Percentiles rank a stretch among this genome's conserved stretches.
Conservation (phyloP, 2,113 vertebrate genomes). For the Melanerpes formicivorus region DNA sequence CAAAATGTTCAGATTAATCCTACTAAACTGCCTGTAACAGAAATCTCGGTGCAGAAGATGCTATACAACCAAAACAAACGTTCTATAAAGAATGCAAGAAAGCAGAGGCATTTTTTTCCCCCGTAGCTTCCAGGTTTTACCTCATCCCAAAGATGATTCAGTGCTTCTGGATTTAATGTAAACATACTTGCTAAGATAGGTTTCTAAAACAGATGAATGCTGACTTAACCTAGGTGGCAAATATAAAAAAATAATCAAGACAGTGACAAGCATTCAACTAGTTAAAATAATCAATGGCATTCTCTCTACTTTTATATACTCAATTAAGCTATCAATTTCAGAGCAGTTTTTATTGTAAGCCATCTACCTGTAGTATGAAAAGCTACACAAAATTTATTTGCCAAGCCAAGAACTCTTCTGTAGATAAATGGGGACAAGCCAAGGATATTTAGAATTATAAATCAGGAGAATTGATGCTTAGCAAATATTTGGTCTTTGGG, state of each 20-base stretch:
- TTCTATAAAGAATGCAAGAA: not conserved
- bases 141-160: not conserved
- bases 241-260: not conserved
- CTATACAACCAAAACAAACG: not conserved
- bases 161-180: not conserved
- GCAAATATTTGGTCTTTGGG: not conserved
- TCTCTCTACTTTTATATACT: not conserved
- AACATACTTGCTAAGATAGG: not conserved
- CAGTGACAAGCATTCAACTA: not conserved
- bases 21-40: not conserved
- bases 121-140: not conserved
- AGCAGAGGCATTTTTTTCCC: not conserved
- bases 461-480: not conserved
- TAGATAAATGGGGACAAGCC: not conserved
- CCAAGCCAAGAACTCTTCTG: not conserved
- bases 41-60: slow-evolving; percentile 37
- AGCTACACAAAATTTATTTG: not conserved
- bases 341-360: not conserved
- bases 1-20: slow-evolving; percentile 3
- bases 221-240: not conserved
- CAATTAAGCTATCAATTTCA: not conserved
- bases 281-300: not conserved
- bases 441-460: not conserved
- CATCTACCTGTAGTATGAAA: not conserved
- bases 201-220: not conserved